These are phyloP conservation scores for Xiphorhynchus elegans DNA, from an alignment of 2,113 vertebrate genomes.

Conservation along the genomic window DNA sequence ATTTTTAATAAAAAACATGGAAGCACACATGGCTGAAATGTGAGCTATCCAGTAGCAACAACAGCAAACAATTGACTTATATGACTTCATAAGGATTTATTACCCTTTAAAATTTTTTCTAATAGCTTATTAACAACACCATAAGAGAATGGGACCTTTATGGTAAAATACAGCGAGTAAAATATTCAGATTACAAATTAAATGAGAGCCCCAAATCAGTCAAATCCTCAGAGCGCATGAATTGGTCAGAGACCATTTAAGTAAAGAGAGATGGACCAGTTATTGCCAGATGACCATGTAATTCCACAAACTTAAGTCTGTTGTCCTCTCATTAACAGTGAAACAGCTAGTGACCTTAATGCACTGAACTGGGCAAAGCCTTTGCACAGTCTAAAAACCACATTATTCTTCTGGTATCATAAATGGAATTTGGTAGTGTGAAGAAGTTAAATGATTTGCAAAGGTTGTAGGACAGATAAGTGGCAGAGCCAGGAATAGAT, in stretches of 20 bases:
- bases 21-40: background rate
- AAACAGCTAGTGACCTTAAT: background rate
- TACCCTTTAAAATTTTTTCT: background rate
- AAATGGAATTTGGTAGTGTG: background rate
- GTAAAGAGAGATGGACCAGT: background rate
- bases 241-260: background rate
- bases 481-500: slow-evolving; percentile 26
- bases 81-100: background rate
- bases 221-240: background rate
- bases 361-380: background rate
- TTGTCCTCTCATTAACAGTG: background rate
- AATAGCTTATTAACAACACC: background rate
- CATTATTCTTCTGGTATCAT: background rate
- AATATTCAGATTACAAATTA: background rate
- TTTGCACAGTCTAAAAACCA: background rate
- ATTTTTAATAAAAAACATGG: background rate
- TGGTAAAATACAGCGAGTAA: background rate
- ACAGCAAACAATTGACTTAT: background rate
- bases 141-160: background rate
- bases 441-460: slow-evolving; percentile 30
- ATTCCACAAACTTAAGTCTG: background rate
- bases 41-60: background rate
- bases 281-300: background rate
- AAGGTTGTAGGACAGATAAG: background rate
- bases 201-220: background rate